phyloP scores from a whole-genome alignment of 2,888 invertebrate genomes.

The Stegophylla sp. region DNA sequence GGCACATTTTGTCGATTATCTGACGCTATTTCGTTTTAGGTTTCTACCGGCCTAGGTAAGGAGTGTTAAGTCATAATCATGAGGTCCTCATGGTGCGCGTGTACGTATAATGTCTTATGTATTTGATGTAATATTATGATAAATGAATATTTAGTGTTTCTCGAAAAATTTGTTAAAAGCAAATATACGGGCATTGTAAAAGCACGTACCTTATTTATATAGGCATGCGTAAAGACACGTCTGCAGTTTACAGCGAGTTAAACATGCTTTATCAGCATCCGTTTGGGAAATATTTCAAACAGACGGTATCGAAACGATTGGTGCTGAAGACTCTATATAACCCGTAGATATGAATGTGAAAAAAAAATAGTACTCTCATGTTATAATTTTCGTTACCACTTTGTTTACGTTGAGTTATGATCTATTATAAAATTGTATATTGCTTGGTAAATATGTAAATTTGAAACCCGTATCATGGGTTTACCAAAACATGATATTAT shows the following conservation, averaged over 20 bases:
- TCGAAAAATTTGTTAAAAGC: background rate
- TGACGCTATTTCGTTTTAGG: too few relatives aligned
- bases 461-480: too few relatives aligned
- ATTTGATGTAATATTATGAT: background rate
- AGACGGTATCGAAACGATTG: background rate
- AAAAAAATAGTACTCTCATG: background rate
- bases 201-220: background rate
- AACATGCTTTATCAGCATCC: conserved; percentile 27
- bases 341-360: background rate
- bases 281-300: conserved; percentile 1
- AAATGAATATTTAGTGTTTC: background rate
- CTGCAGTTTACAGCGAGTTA: background rate
- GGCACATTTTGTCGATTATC: too few relatives aligned
- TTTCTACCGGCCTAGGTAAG: too few relatives aligned
- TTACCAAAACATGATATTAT: too few relatives aligned
- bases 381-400: too few relatives aligned
- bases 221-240: background rate
- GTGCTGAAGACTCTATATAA: background rate
- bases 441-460: too few relatives aligned
- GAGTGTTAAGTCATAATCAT: too few relatives aligned
- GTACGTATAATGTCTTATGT: background rate
- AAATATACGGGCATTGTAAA: background rate
- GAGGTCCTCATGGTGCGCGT: too few relatives aligned
- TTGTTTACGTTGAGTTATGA: too few relatives aligned
- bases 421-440: too few relatives aligned